phyloP scores from a whole-genome alignment of 30 jellyfish, hydroid and myxozoan genomes.

The Hydractinia symbiolongicarpus region DNA sequence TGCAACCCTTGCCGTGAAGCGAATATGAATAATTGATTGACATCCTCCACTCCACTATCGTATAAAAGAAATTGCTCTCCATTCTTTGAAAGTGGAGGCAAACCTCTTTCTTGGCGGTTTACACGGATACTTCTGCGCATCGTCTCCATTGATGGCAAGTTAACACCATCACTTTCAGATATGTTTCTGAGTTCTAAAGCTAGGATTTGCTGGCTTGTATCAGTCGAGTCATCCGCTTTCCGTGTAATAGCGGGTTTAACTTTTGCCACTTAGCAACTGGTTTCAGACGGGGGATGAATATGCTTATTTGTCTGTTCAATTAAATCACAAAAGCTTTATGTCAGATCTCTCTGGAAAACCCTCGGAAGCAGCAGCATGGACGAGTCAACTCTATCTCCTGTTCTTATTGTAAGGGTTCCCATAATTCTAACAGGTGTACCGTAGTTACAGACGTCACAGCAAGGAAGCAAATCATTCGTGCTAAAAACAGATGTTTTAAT shows the following conservation, averaged over 20 bases:
- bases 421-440: too few relatives aligned
- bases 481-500: too few relatives aligned
- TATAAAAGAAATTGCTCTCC: background rate
- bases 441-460: too few relatives aligned
- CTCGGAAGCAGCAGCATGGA: too few relatives aligned
- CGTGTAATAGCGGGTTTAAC: slow-evolving; percentile 1
- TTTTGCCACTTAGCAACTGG: background rate
- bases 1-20: background rate
- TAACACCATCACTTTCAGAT: slow-evolving; percentile 1
- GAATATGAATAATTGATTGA: background rate
- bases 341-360: too few relatives aligned
- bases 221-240: background rate
- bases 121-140: background rate
- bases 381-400: too few relatives aligned
- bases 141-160: background rate
- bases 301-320: slow-evolving; percentile 14
- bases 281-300: slow-evolving; percentile 20
- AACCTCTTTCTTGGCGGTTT: background rate
- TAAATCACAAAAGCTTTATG: too few relatives aligned
- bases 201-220: background rate
- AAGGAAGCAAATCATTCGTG: too few relatives aligned
- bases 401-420: too few relatives aligned
- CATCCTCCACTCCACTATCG: slow-evolving; percentile 22
- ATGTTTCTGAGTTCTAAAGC: background rate
- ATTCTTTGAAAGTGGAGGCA: background rate